A percentile compares a stretch with the other conserved stretches of the same genome.
These are phyloP conservation scores for Microplitis demolitor DNA, from an alignment of 1,140 invertebrate species.

Conservation along the genomic window DNA sequence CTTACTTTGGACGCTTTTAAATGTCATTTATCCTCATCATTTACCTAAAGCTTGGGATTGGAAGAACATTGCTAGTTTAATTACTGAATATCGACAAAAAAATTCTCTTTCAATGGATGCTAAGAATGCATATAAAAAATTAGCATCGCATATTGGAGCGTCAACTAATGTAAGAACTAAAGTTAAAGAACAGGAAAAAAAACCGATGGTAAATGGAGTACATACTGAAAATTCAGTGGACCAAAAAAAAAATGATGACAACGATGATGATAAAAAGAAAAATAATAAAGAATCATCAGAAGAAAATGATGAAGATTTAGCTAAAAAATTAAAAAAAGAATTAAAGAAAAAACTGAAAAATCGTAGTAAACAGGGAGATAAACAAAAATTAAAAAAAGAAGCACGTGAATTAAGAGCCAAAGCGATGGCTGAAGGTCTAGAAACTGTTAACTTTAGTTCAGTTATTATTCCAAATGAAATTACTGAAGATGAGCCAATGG, in stretches of 20 bases:
- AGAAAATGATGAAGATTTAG: not conserved
- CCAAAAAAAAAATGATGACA: not conserved
- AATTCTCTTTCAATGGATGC: slow-evolving; percentile 53
- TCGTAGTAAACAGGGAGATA: slow-evolving; percentile 50
- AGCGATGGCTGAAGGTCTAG: slow-evolving; percentile 52
- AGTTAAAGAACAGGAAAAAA: slow-evolving; percentile 13
- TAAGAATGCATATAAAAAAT: slow-evolving; percentile 58
- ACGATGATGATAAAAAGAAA: slow-evolving; percentile 23
- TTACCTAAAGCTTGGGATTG: slow-evolving; percentile 55
- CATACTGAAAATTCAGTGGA: slow-evolving; percentile 21
- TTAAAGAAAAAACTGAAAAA: slow-evolving; percentile 46
- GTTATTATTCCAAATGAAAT: slow-evolving; percentile 26
- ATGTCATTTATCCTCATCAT: slow-evolving; percentile 47
- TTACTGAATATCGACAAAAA: slow-evolving; percentile 48
- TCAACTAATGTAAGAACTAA: slow-evolving; percentile 43
- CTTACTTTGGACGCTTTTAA: slow-evolving; percentile 55
- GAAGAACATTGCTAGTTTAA: slow-evolving; percentile 45
- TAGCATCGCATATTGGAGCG: slow-evolving; percentile 52
- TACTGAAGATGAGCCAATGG: slow-evolving; percentile 15
- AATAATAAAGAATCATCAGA: not conserved
- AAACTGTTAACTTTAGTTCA: slow-evolving; percentile 42
- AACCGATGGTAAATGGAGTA: slow-evolving; percentile 13
- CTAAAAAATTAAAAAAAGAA: slow-evolving; percentile 33
- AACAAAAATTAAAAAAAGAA: slow-evolving; percentile 58
- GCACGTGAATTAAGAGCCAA: slow-evolving; percentile 52